Conservation (phyloP, 2,797 vertebrate species). For the Chaetodon trifasciatus region DNA sequence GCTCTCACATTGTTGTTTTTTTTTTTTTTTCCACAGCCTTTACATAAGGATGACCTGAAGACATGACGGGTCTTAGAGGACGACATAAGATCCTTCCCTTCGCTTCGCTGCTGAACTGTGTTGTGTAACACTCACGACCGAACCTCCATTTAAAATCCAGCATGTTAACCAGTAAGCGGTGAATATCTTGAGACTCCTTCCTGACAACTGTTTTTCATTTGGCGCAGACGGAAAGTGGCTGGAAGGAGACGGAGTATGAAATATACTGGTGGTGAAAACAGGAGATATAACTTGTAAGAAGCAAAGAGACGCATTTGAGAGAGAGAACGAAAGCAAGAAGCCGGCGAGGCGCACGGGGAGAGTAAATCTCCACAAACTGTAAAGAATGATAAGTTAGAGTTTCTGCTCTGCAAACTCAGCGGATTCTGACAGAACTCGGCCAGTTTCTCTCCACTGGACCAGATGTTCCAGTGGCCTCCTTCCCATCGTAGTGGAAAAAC, state of each 20-base stretch:
- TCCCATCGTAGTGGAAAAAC: conserved; percentile 63
- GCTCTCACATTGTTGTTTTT: not conserved
- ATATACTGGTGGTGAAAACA: not conserved
- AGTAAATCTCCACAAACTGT: conserved; percentile 40
- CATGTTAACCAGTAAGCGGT: not conserved
- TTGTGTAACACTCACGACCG: not conserved
- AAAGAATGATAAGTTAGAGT: conserved; percentile 36
- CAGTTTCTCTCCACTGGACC: conserved; percentile 28
- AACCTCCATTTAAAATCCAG: conserved; percentile 6
- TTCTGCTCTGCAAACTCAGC: conserved; percentile 60
- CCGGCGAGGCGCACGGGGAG: not conserved
- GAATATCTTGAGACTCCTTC: not conserved
- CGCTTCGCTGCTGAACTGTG: not conserved
- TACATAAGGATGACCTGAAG: not conserved
- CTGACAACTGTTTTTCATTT: conserved; percentile 23
- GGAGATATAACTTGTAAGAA: not conserved
- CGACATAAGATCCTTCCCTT: not conserved
- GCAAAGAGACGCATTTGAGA: not conserved
- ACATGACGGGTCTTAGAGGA: not conserved
- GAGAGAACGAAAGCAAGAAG: not conserved
- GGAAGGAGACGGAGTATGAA: not conserved
- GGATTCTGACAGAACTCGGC: conserved; percentile 34
- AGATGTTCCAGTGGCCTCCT: conserved; percentile 56
- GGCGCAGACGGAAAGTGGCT: not conserved
- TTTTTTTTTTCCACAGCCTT: not conserved